Conservation (phyloP, 2,888 invertebrate genomes). For the Orthosia gracilis region DNA sequence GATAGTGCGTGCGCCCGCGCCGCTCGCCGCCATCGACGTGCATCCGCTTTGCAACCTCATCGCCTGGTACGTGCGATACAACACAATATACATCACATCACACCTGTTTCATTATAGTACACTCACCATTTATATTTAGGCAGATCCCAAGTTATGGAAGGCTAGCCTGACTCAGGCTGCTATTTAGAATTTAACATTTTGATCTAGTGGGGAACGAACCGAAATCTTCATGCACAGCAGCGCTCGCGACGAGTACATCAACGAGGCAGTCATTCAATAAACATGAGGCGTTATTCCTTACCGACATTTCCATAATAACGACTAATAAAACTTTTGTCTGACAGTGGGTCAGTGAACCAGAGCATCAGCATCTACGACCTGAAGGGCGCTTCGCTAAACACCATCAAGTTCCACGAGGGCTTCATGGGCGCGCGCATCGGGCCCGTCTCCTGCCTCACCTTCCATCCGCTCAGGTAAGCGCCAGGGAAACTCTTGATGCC, state of each 20-base stretch:
- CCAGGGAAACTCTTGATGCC: not conserved
- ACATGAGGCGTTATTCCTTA: too few species aligned
- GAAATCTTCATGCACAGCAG: too few species aligned
- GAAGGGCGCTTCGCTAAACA: constrained; percentile 94
- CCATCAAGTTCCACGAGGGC: constrained; percentile 97
- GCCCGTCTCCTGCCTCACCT: constrained; percentile 96
- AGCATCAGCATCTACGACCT: constrained; percentile 95
- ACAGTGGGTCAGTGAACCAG: constrained; percentile 94
- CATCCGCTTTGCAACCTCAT: constrained; percentile 95
- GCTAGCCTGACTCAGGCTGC: too few species aligned
- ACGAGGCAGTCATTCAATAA: too few species aligned
- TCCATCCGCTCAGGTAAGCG: constrained; percentile 94
- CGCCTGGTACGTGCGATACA: constrained; percentile 93
- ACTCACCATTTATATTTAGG: too few species aligned
- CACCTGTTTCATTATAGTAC: too few species aligned
- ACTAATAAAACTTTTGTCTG: not conserved
- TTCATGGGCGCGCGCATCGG: constrained; percentile 96
- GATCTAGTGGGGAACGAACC: too few species aligned
- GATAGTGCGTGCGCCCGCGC: constrained; percentile 93
- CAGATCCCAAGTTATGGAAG: too few species aligned
- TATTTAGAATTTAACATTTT: too few species aligned
- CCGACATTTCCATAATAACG: too few species aligned
- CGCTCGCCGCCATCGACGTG: constrained; percentile 96
- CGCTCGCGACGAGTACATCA: too few species aligned
- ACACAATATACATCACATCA: too few species aligned